Evolutionary conservation across 2,797 vertebrate genomes (phyloP).

Genomic region (Tadarida brasiliensis): DNA sequence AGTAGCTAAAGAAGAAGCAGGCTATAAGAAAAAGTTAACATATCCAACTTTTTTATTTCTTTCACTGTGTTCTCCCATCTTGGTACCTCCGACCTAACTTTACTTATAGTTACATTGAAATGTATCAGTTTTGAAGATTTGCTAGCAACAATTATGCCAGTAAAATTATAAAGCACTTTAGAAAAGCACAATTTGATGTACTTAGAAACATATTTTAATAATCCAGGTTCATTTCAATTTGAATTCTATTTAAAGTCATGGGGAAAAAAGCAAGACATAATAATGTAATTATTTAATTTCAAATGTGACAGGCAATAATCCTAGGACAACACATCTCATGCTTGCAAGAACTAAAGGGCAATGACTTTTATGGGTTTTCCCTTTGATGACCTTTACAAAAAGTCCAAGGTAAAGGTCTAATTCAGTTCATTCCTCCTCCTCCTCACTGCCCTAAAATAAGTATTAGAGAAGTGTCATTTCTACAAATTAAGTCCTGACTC

Average conservation of each 20-base stretch:
- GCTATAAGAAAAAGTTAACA: background rate
- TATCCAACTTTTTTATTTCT: background rate
- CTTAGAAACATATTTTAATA: slow-evolving; percentile 16
- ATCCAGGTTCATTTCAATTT: slow-evolving; percentile 9
- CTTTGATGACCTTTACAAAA: slow-evolving; percentile 57
- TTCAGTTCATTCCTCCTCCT: background rate
- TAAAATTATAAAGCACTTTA: background rate
- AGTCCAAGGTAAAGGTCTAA: slow-evolving; percentile 10
- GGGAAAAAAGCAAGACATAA: background rate
- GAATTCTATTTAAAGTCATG: slow-evolving; percentile 47
- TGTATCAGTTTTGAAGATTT: background rate
- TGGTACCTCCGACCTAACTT: background rate
- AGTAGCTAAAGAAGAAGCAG: background rate
- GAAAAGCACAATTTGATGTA: slow-evolving; percentile 26
- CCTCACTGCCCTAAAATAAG: background rate
- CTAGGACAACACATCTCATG: background rate
- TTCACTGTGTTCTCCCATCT: background rate
- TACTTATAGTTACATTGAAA: background rate
- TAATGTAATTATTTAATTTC: slow-evolving; percentile 32
- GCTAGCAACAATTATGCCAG: background rate
- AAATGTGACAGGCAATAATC: background rate
- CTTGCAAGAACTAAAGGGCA: background rate
- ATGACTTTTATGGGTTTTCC: slow-evolving; percentile 60
- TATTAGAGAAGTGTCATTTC: slow-evolving; percentile 62
- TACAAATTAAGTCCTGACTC: slow-evolving; percentile 60